A percentile compares a stretch with the other conserved stretches of the same genome.
phyloP scores from a whole-genome alignment of 2,888 invertebrate species.

The Thyatira batis region DNA sequence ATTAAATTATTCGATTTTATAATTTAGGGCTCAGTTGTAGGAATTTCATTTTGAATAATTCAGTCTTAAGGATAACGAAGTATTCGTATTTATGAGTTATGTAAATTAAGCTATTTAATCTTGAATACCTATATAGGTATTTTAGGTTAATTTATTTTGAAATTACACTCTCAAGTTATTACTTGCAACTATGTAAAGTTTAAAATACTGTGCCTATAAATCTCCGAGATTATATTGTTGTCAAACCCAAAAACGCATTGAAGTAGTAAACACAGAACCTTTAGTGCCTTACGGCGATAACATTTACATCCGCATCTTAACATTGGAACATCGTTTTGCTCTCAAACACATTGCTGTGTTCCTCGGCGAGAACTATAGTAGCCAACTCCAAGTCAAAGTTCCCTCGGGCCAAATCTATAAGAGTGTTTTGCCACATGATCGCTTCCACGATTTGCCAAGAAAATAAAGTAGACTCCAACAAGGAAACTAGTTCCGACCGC shows the following conservation, averaged over 20 bases:
- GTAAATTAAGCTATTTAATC: neutral
- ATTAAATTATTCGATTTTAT: neutral
- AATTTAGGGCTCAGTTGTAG: neutral
- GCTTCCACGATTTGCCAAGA: constrained; percentile 79
- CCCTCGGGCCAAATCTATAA: constrained; percentile 77
- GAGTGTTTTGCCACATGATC: constrained; percentile 81
- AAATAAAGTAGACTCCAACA: constrained; percentile 70
- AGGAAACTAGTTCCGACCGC: constrained; percentile 64
- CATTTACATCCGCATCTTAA: constrained; percentile 64
- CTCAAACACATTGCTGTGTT: constrained; percentile 67
- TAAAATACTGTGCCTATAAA: no score
- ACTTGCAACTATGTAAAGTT: no score
- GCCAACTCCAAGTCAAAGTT: constrained; percentile 76
- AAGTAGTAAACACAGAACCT: constrained; percentile 28
- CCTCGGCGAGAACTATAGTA: constrained; percentile 34
- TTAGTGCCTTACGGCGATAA: constrained; percentile 52
- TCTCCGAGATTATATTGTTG: no score
- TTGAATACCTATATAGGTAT: no score
- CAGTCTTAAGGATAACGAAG: neutral
- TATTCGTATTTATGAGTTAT: neutral
- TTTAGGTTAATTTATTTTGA: no score
- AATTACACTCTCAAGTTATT: no score
- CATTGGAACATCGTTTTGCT: constrained; percentile 76
- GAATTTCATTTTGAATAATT: neutral
- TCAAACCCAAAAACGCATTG: constrained; percentile 7